These are phyloP conservation scores for Pegea sp. DNA, from an alignment of 23 tunicate genomes.

Conservation along the genomic window DNA sequence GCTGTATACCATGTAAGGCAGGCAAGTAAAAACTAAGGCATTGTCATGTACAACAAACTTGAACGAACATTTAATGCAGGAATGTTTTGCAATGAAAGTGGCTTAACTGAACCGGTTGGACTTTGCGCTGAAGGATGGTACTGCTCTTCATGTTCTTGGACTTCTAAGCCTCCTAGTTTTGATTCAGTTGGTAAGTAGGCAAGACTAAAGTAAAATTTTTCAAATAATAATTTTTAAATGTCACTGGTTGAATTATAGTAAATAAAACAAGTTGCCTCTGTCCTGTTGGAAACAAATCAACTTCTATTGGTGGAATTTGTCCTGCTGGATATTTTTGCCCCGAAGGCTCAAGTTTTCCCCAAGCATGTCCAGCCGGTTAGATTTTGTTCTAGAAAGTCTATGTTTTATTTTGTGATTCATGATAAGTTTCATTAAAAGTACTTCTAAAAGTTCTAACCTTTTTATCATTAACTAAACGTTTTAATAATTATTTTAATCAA, in stretches of 20 bases:
- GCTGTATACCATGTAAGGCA: slow-evolving; percentile 58
- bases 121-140: slow-evolving; percentile 73
- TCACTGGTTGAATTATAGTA: too few species aligned
- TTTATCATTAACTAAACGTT: too few species aligned
- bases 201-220: too few species aligned
- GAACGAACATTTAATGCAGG: too few species aligned
- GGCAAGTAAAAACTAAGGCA: slow-evolving; percentile 16
- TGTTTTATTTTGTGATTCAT: too few species aligned
- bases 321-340: slow-evolving; percentile 79
- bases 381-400: too few species aligned
- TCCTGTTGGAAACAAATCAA: slow-evolving; percentile 34
- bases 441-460: too few species aligned
- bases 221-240: too few species aligned
- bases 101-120: slow-evolving; percentile 9
- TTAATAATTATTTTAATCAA: too few species aligned
- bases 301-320: slow-evolving; percentile 65
- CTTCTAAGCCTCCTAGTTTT: slow-evolving; percentile 9
- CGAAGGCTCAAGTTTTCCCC: slow-evolving; percentile 22
- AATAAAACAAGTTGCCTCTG: slow-evolving; percentile 76
- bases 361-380: slow-evolving; percentile 39
- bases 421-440: too few species aligned
- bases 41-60: too few species aligned
- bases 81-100: slow-evolving; percentile 28
- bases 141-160: slow-evolving; percentile 46
- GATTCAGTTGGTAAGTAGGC: too few species aligned